These are phyloP conservation scores for Meandrina meandrites DNA, from an alignment of 92 coral and sea anemone species.

Conservation along the genomic window DNA sequence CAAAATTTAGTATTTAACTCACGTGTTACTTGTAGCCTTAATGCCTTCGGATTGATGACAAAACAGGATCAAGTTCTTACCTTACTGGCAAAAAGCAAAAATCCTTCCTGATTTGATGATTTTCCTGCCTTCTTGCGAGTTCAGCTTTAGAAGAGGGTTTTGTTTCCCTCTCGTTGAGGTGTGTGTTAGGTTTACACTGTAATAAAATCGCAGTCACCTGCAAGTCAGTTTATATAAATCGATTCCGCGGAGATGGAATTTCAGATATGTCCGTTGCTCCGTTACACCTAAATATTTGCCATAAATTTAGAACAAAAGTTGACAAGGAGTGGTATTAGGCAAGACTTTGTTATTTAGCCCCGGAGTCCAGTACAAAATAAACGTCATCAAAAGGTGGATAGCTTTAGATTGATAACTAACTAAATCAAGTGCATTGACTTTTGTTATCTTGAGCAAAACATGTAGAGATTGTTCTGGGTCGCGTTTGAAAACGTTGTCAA, in stretches of 20 bases:
- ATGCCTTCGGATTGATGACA: background rate
- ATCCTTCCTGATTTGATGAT: background rate
- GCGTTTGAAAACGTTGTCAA: background rate
- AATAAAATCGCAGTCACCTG: background rate
- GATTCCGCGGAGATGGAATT: conserved; percentile 19
- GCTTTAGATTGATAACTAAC: background rate
- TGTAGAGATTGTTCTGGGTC: background rate
- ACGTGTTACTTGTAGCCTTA: background rate
- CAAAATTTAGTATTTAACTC: background rate
- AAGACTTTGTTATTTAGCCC: background rate
- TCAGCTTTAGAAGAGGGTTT: background rate
- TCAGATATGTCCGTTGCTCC: conserved; percentile 29
- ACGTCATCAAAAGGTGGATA: conserved; percentile 6
- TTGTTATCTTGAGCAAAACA: background rate
- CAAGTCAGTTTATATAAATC: conserved; percentile 5
- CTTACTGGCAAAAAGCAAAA: background rate
- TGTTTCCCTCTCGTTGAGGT: background rate
- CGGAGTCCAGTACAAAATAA: background rate
- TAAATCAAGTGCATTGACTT: background rate
- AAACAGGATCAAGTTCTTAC: conserved; percentile 12
- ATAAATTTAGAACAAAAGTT: conserved; percentile 24
- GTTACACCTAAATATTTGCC: conserved; percentile 46
- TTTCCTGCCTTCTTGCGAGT: background rate
- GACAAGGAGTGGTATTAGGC: conserved; percentile 11
- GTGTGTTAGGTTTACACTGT: background rate